These are phyloP conservation scores for Crypturellus tataupa DNA, from an alignment of 2,797 vertebrate genomes.

Conservation along the genomic window DNA sequence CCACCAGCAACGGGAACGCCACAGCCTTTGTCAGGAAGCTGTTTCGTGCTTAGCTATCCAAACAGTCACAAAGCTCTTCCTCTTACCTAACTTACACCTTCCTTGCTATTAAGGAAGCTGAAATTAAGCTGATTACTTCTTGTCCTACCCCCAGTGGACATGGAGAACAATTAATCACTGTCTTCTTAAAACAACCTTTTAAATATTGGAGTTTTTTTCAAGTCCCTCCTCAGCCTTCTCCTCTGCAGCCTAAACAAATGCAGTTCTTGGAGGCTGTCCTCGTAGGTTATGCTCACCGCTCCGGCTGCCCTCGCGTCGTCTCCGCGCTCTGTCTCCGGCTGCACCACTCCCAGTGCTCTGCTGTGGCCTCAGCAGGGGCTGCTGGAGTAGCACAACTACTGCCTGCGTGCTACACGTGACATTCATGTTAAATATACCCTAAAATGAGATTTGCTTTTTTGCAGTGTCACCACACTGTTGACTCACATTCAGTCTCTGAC, in stretches of 20 bases:
- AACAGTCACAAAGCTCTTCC: conserved; percentile 38
- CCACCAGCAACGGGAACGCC: neutral
- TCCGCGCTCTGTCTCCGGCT: neutral
- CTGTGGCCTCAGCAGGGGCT: neutral
- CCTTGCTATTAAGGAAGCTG: neutral
- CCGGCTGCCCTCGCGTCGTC: neutral
- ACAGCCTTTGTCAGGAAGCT: conserved; percentile 7
- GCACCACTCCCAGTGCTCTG: neutral
- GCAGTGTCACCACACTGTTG: conserved; percentile 65
- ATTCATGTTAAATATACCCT: conserved; percentile 55
- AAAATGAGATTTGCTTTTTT: conserved; percentile 68
- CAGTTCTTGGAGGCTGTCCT: neutral
- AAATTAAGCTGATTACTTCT: conserved; percentile 68
- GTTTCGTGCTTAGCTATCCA: conserved; percentile 28
- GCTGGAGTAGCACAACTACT: conserved; percentile 35
- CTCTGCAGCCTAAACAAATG: neutral
- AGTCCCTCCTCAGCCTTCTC: neutral
- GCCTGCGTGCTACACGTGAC: conserved; percentile 32
- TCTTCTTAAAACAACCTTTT: conserved; percentile 63
- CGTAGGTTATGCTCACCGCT: fast-evolving
- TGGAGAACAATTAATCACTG: conserved; percentile 59
- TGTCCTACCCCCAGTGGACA: conserved; percentile 24
- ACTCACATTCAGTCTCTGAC: conserved; percentile 69
- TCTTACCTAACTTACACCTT: conserved; percentile 45
- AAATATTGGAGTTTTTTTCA: conserved; percentile 30